Evolutionary conservation across 37 sponge, comb jelly and placozoan genomes (phyloP).

Genomic region (Spongilla lacustris): DNA sequence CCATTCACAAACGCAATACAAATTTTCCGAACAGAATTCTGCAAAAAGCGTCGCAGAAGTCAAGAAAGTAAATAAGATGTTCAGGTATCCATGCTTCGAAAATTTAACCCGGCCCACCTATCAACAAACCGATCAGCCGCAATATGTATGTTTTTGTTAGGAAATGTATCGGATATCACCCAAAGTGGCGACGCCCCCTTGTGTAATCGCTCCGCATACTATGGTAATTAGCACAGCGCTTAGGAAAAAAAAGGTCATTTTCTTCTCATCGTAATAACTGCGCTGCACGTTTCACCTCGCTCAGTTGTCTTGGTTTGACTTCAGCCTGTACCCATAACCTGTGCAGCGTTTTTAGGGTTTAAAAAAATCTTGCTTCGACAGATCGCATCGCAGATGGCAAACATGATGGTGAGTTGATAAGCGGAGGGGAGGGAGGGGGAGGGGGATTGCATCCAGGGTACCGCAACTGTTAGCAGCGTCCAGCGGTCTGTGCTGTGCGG

Average conservation of each 20-base stretch:
- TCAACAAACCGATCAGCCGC: slow-evolving; percentile 1
- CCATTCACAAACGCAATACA: background rate
- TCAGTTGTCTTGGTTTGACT: background rate
- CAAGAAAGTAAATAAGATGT: background rate
- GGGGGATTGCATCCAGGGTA: background rate
- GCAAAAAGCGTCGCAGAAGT: background rate
- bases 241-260: background rate
- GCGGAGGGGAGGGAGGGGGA: background rate
- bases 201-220: slow-evolving; percentile 1
- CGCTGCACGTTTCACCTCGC: background rate
- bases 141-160: background rate
- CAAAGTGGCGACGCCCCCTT: background rate
- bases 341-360: background rate
- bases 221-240: background rate
- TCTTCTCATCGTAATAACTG: background rate
- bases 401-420: slow-evolving; percentile 1
- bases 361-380: background rate
- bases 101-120: background rate
- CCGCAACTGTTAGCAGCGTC: background rate
- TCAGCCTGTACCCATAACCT: background rate
- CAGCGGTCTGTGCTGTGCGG: background rate
- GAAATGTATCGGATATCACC: background rate
- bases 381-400: background rate
- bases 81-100: background rate
- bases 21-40: background rate